A percentile compares a stretch with the other conserved stretches of the same genome.
phyloP scores from a whole-genome alignment of 2,888 invertebrate species.

The Pharmacophagus antenor region DNA sequence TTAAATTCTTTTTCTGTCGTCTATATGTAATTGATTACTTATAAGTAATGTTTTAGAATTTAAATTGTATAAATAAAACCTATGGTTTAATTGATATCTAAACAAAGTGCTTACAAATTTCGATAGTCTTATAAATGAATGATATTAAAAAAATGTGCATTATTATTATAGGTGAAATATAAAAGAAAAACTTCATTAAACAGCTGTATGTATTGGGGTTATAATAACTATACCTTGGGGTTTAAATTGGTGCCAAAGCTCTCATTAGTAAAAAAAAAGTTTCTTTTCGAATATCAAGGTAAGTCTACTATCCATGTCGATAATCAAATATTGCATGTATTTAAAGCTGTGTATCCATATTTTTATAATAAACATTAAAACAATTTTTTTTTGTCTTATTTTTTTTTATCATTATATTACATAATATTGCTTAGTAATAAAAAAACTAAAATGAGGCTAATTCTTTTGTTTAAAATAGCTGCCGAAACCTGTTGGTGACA shows the following conservation, averaged over 20 bases:
- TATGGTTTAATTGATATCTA: too few species aligned
- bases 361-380: conserved; percentile 37
- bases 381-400: conserved; percentile 26
- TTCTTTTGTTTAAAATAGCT: too few species aligned
- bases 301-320: conserved; percentile 26
- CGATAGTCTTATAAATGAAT: too few species aligned
- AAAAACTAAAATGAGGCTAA: too few species aligned
- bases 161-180: conserved; percentile 29
- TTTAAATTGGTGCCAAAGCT: conserved; percentile 70
- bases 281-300: conserved; percentile 30
- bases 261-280: conserved; percentile 33
- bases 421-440: not conserved
- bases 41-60: too few species aligned
- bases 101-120: conserved; percentile 30
- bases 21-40: too few species aligned
- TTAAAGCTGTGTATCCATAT: conserved; percentile 40
- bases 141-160: too few species aligned
- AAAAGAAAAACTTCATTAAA: too few species aligned
- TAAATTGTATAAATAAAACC: too few species aligned
- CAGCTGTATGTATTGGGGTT: too few species aligned
- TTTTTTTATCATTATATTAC: not conserved
- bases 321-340: conserved; percentile 27
- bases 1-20: not conserved
- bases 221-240: conserved; percentile 38
- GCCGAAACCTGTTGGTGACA: too few species aligned